Percentiles rank a stretch among this genome's conserved stretches.
These are phyloP conservation scores for Lepilemur septentrionalis DNA, from an alignment of 2,797 vertebrate species.

Conservation along the genomic window DNA sequence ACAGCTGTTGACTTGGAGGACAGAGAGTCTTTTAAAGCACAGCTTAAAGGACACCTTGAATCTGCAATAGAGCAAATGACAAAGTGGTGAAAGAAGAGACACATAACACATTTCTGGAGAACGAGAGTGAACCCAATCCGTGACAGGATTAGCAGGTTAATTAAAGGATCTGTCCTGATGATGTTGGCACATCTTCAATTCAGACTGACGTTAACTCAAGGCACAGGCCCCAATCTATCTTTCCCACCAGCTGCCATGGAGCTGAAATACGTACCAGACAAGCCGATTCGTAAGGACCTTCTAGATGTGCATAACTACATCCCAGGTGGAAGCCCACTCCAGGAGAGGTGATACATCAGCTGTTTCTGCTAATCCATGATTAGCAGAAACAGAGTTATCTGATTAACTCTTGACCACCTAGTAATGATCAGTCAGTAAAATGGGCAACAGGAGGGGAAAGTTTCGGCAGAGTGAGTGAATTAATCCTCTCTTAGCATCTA, in stretches of 20 bases:
- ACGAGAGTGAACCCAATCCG: conserved; percentile 66
- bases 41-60: conserved; percentile 74
- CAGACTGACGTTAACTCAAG: conserved; percentile 71
- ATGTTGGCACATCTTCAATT: conserved; percentile 75
- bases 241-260: conserved; percentile 51
- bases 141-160: conserved; percentile 77
- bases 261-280: conserved; percentile 35
- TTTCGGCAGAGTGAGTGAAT: background rate
- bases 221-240: conserved; percentile 69
- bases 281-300: conserved; percentile 25
- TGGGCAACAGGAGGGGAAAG: background rate
- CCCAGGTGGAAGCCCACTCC: background rate
- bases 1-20: conserved; percentile 62
- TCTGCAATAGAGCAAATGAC: conserved; percentile 75
- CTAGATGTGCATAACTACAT: background rate
- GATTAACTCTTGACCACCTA: background rate
- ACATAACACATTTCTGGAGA: conserved; percentile 71
- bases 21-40: conserved; percentile 48
- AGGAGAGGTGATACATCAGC: background rate
- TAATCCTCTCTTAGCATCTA: background rate
- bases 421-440: background rate
- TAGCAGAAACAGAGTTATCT: background rate
- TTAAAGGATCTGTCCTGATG: conserved; percentile 75
- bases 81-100: conserved; percentile 76
- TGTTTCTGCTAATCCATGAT: background rate